phyloP scores from a whole-genome alignment of 2,888 invertebrate species.

The Acholoe squamosa region DNA sequence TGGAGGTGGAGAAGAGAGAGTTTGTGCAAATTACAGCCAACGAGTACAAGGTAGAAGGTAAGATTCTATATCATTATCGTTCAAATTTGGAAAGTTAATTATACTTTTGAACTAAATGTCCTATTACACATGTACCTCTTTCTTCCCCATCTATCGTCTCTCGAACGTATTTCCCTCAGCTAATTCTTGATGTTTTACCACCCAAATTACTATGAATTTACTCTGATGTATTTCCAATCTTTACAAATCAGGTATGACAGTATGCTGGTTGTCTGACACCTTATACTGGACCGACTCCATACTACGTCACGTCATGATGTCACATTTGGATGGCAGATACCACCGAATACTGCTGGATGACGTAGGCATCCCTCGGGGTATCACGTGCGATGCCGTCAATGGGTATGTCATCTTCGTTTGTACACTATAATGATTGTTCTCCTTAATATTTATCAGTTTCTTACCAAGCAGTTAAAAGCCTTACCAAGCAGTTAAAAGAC shows the following conservation, averaged over 20 bases:
- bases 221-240: neutral
- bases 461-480: too few relatives aligned
- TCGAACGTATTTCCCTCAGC: neutral
- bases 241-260: constrained; percentile 64
- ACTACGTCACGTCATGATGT: constrained; percentile 66
- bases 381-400: constrained; percentile 63
- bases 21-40: constrained; percentile 65
- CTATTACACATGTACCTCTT: too few relatives aligned
- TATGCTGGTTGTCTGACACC: constrained; percentile 65
- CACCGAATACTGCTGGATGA: constrained; percentile 57
- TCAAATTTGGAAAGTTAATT: too few relatives aligned
- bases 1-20: constrained; percentile 34
- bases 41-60: constrained; percentile 64
- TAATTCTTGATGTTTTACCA: too few relatives aligned
- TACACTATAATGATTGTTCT: too few relatives aligned
- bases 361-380: constrained; percentile 43
- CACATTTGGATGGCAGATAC: constrained; percentile 65
- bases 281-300: constrained; percentile 66
- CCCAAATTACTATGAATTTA: too few relatives aligned
- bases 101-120: too few relatives aligned
- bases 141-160: neutral
- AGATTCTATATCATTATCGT: neutral
- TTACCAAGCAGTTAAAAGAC: too few relatives aligned
- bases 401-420: constrained; percentile 63
- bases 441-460: too few relatives aligned